Evolutionary conservation across 2,888 invertebrate genomes (phyloP), one percentile per base, ranked within the genome.

Genomic region (Urechis unicinctus): DNA sequence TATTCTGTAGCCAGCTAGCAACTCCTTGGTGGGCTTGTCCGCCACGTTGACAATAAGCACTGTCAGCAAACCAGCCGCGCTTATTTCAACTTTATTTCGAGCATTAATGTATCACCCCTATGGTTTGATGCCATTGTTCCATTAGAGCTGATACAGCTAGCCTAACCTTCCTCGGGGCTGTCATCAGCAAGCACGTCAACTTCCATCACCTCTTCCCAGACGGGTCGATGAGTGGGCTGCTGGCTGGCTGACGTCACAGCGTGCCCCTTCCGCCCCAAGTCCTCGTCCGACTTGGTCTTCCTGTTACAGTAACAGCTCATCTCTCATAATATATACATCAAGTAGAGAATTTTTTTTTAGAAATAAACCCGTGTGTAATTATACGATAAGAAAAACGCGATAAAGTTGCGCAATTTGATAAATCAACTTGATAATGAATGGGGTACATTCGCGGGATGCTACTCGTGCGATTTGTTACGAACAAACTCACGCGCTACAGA

Each of bases 1-100:
- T 26, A 75, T 56, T 26, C 64, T 59, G 56, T 72, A 74, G 54
- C 62, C 67, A 28, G 70, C 68, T 31, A 75, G 59, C 44, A 65
- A 58, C 53, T 68, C 61, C 46, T 67, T 66, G 6, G 66, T 60
- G 28, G 61, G 55, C 3, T 62, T 62, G 58, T 75, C 75, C 26
- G 66, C 71, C 36, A 73, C 66, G 21, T 65, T 60, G 41, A 75
- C 45, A 17, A 70, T 63, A 45, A 75, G 36, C 3, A 60, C 75
- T 73, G 61, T 13, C 30, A 45, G 17, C 17, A 17, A 36, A 9
- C 17, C 36, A 36, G n/a, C n/a, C n/a, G n/a, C n/a, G n/a, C n/a
- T n/a, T n/a, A 36, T 36, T 9, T 36, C 36, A 9, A 36, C 17
- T 36, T 9, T 17, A 36, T 13, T 13, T 36, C 36, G 36, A 36